Base-by-base conservation (phyloP, 2,888 invertebrate species). In the Lepidocyrtoides sp. region DNA sequence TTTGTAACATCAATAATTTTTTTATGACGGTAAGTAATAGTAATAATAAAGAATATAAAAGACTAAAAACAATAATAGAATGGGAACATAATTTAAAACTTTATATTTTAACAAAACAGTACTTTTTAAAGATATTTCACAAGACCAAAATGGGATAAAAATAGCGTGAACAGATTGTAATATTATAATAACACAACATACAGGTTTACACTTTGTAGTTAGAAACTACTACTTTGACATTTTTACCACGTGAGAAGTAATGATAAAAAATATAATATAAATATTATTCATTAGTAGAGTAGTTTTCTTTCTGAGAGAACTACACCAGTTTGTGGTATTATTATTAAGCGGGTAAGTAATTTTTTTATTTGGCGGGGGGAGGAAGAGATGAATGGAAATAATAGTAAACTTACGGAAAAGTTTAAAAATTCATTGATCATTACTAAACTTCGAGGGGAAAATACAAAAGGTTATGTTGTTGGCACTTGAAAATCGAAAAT, bases 401-500 rank as follows among this genome's bases (percentile, higher is more conserved):
- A 57, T 17, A 57, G 7, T 57, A 57, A n/a, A 57, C 8, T 48
- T 57, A 57, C 57, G 17, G 1, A 57, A n/a, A n/a, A n/a, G n/a
- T n/a, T n/a, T n/a, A n/a, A n/a, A n/a, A n/a, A n/a, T 60, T 10
- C 20, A 60, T 23, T 23, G 57, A 48, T 48, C 4, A 7, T 48
- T 48, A 48, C 44, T 48, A 14, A 3, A 48, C 3, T 54, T 54
- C 17, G n/a, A 4, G 17, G 51, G 51, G 7, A 63, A 29, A 63
- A 17, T 23, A 12, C 1, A 63, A 63, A 29, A 14, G 12, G 36
- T 69, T 17, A 17, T 44, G 20, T 69, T 69, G 41, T 72, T 72
- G 72, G 72, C 72, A 72, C 72, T 72, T 72, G 41, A 72, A 48
- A 44, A 72, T 72, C 72, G 20, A 8, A 72, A 44, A 23, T 44